Percentiles rank a stretch among this genome's conserved stretches.
phyloP scores from a whole-genome alignment of 1,140 invertebrate species.

The Antheraea pernyi region DNA sequence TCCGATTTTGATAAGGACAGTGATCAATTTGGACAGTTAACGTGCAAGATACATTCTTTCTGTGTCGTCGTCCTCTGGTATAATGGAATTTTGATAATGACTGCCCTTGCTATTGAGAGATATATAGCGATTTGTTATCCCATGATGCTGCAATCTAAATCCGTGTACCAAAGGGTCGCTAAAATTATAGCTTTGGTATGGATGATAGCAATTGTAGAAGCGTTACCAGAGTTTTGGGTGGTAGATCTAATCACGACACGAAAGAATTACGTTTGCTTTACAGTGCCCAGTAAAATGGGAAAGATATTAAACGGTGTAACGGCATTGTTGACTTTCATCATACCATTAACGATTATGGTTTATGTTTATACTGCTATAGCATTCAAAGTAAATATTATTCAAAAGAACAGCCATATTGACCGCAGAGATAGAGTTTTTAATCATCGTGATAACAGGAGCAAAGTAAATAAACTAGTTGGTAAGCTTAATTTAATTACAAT shows the following conservation, averaged over 20 bases:
- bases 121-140: constrained; percentile 63
- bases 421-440: constrained; percentile 46
- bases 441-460: constrained; percentile 49
- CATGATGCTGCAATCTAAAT: constrained; percentile 38
- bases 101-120: constrained; percentile 56
- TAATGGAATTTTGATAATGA: constrained; percentile 61
- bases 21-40: constrained; percentile 31
- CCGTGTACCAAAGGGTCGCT: constrained; percentile 42
- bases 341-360: constrained; percentile 55
- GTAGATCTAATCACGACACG: constrained; percentile 41
- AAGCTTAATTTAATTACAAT: constrained; percentile 27
- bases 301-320: constrained; percentile 47
- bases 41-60: constrained; percentile 53
- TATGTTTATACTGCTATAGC: constrained; percentile 61
- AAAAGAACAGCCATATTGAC: constrained; percentile 35
- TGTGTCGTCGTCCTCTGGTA: constrained; percentile 52
- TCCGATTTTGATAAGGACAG: constrained; percentile 11
- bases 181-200: constrained; percentile 54
- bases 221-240: constrained; percentile 48
- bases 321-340: constrained; percentile 51
- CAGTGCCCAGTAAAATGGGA: constrained; percentile 40
- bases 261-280: constrained; percentile 43
- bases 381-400: constrained; percentile 49
- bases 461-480: constrained; percentile 65
- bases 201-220: constrained; percentile 52